phyloP scores from a whole-genome alignment of 2,888 invertebrate genomes.

The Ceriagrion tenellum region DNA sequence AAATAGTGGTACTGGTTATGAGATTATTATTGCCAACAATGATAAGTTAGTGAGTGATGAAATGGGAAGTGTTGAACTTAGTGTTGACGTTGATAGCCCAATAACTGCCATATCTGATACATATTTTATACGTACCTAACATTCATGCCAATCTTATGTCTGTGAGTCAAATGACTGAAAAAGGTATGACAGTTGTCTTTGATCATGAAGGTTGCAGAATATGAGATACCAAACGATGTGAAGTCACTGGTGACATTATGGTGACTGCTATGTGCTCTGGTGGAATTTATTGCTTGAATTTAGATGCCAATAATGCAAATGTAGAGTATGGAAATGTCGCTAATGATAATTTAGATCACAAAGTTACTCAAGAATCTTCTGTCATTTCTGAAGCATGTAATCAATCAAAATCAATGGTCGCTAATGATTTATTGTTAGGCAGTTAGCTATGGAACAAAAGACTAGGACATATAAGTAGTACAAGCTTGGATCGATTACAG shows the following conservation, averaged over 20 bases:
- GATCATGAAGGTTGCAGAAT: constrained; percentile 21
- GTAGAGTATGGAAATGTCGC: neutral
- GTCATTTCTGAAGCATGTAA: neutral
- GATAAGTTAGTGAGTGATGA: too few relatives aligned
- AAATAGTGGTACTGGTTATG: too few relatives aligned
- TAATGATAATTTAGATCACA: neutral
- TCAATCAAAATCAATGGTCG: neutral
- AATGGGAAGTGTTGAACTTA: too few relatives aligned
- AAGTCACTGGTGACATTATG: too few relatives aligned
- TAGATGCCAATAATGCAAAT: neutral
- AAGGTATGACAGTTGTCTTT: neutral
- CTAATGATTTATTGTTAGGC: neutral
- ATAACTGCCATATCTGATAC: neutral
- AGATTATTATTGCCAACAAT: too few relatives aligned
- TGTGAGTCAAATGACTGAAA: constrained; percentile 5
- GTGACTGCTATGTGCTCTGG: too few relatives aligned
- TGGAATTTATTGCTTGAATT: too few relatives aligned
- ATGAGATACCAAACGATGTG: constrained; percentile 17
- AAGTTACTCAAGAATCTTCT: neutral
- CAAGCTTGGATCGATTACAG: neutral
- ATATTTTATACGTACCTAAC: neutral
- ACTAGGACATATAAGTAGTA: neutral
- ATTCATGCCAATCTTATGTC: neutral
- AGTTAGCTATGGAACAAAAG: neutral
- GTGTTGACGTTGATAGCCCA: neutral